Evolutionary conservation across 2,888 invertebrate species (phyloP).

Genomic region (Agonum fuliginosum): DNA sequence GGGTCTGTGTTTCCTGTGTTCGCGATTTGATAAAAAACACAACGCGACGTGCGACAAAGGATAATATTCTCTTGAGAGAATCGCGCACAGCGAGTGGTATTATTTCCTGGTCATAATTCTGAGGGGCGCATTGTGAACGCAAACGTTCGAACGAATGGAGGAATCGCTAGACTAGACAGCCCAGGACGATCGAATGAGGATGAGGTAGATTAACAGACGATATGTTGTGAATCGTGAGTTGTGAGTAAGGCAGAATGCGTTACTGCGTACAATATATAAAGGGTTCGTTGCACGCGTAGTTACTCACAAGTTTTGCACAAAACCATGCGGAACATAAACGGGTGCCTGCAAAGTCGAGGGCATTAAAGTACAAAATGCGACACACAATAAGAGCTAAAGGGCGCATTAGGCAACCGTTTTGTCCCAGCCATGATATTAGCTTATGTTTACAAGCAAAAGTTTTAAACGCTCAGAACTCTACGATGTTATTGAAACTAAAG

Average conservation of each 20-base stretch:
- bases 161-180: no score
- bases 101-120: constrained; percentile 35
- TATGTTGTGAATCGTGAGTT: no score
- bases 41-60: constrained; percentile 23
- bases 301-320: constrained; percentile 26
- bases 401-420: constrained; percentile 51
- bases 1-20: constrained; percentile 30
- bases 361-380: constrained; percentile 53
- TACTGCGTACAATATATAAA: no score
- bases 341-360: constrained; percentile 27
- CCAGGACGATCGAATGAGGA: neutral
- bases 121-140: constrained; percentile 18
- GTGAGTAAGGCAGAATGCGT: neutral
- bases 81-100: constrained; percentile 18
- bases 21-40: constrained; percentile 41
- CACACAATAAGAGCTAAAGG: constrained; percentile 50
- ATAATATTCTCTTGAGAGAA: constrained; percentile 19
- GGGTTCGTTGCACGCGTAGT: neutral
- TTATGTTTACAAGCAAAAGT: constrained; percentile 52
- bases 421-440: constrained; percentile 50
- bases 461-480: constrained; percentile 40
- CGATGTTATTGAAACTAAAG: constrained; percentile 41
- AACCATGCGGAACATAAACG: constrained; percentile 31
- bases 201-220: no score
- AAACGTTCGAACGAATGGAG: constrained; percentile 15